Conservation (phyloP, 2,113 vertebrate species). For the Xiphophorus hellerii region DNA sequence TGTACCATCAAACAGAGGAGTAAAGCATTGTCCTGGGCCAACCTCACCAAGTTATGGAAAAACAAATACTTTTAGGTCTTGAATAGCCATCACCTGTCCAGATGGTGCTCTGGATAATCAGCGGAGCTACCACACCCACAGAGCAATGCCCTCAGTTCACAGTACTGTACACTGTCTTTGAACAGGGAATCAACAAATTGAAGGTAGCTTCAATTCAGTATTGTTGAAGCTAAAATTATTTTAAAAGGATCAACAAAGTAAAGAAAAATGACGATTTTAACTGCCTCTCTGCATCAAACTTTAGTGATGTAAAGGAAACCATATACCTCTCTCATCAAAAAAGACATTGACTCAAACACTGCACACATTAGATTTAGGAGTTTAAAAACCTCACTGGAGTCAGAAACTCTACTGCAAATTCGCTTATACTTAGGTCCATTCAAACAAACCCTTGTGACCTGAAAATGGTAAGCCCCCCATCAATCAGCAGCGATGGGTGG, state of each 20-base stretch:
- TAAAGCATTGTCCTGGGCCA: constrained; percentile 9
- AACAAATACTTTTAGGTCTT: constrained; percentile 32
- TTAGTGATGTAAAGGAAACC: neutral
- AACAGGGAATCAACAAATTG: constrained; percentile 18
- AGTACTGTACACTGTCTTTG: neutral
- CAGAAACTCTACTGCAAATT: neutral
- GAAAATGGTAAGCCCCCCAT: constrained; percentile 61
- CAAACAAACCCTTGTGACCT: constrained; percentile 60
- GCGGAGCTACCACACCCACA: constrained; percentile 1
- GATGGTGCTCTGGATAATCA: constrained; percentile 30
- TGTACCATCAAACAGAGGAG: neutral
- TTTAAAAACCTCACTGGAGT: neutral
- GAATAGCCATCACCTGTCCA: constrained; percentile 52
- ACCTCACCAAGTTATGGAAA: constrained; percentile 38
- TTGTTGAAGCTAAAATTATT: neutral
- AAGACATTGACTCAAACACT: neutral
- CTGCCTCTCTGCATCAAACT: constrained; percentile 2
- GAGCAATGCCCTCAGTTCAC: constrained; percentile 9
- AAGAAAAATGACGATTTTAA: neutral
- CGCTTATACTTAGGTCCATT: constrained; percentile 18
- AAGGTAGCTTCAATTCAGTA: neutral
- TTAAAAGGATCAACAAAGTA: constrained; percentile 17
- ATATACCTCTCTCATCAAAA: neutral
- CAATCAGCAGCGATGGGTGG: constrained; percentile 49
- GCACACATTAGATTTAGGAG: neutral